Conservation (phyloP, 2,797 vertebrate species). For the Philypnodon macrostomus region DNA sequence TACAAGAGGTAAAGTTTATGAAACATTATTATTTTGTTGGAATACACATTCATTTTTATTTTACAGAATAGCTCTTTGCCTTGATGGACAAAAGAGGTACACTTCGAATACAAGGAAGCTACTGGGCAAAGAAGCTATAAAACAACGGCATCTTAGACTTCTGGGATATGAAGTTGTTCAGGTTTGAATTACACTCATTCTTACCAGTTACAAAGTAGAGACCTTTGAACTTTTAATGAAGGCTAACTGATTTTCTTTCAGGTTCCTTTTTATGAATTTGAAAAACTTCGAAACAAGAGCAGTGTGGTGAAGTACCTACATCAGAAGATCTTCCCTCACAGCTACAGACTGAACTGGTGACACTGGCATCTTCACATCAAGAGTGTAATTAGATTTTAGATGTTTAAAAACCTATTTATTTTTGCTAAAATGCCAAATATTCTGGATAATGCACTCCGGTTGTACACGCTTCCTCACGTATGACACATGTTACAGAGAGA, state of each 20-base stretch:
- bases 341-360: conserved; percentile 74
- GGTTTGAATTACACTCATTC: conserved; percentile 68
- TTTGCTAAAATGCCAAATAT: conserved; percentile 10
- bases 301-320: conserved; percentile 86
- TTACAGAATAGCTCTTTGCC: conserved; percentile 86
- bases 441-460: not conserved
- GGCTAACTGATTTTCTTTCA: conserved; percentile 50
- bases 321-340: conserved; percentile 85
- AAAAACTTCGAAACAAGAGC: conserved; percentile 62
- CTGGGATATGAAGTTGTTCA: conserved; percentile 91
- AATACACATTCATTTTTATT: not conserved
- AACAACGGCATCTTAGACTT: conserved; percentile 86
- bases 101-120: conserved; percentile 76
- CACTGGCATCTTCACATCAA: not conserved
- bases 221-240: not conserved
- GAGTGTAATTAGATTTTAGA: conserved; percentile 1
- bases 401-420: conserved; percentile 38
- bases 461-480: not conserved
- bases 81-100: conserved; percentile 87
- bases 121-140: conserved; percentile 87
- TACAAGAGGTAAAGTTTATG: conserved; percentile 76
- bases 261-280: conserved; percentile 88
- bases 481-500: conserved; percentile 16
- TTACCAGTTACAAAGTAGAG: not conserved
- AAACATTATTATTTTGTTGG: not conserved